Percentiles rank a stretch among this genome's conserved stretches.
phyloP scores from a whole-genome alignment of 2,797 vertebrate genomes.

The Coranthus polyacanthus region DNA sequence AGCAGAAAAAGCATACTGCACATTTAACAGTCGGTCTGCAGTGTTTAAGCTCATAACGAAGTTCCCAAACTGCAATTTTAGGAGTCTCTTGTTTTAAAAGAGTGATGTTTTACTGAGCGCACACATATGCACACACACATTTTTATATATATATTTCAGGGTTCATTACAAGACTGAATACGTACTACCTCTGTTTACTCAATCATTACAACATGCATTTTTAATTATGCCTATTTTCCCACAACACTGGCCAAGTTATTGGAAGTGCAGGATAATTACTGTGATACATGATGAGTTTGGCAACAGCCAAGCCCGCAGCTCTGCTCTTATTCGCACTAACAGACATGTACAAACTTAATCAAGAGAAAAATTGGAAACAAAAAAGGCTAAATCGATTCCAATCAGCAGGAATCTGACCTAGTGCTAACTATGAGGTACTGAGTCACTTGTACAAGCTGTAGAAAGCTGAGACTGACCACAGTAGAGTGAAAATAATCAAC shows the following conservation, averaged over 20 bases:
- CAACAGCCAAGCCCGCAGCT: slow-evolving; percentile 31
- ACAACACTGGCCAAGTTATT: slow-evolving; percentile 39
- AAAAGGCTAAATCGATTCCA: slow-evolving; percentile 71
- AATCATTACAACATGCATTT: slow-evolving; percentile 53
- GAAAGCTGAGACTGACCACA: slow-evolving; percentile 38
- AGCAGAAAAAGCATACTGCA: too few relatives aligned
- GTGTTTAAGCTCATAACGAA: too few relatives aligned
- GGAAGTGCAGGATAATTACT: slow-evolving; percentile 57
- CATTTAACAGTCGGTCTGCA: too few relatives aligned
- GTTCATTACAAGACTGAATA: slow-evolving; percentile 27
- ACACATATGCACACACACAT: too few relatives aligned
- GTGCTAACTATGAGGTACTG: slow-evolving; percentile 60
- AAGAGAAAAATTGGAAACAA: slow-evolving; percentile 53
- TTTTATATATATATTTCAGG: too few relatives aligned
- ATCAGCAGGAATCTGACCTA: slow-evolving; percentile 63
- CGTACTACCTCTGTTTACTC: slow-evolving; percentile 34
- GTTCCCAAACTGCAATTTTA: too few relatives aligned
- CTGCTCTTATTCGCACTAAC: slow-evolving; percentile 40
- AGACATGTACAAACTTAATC: slow-evolving; percentile 55
- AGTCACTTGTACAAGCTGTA: slow-evolving; percentile 50
- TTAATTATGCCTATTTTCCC: slow-evolving; percentile 56
- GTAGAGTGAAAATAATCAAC: slow-evolving; percentile 50
- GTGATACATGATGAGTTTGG: slow-evolving; percentile 42
- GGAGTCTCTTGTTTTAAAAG: too few relatives aligned
- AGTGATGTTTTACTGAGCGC: too few relatives aligned